Conservation (phyloP, 2,113 vertebrate genomes). For the Actinemys pallida region DNA sequence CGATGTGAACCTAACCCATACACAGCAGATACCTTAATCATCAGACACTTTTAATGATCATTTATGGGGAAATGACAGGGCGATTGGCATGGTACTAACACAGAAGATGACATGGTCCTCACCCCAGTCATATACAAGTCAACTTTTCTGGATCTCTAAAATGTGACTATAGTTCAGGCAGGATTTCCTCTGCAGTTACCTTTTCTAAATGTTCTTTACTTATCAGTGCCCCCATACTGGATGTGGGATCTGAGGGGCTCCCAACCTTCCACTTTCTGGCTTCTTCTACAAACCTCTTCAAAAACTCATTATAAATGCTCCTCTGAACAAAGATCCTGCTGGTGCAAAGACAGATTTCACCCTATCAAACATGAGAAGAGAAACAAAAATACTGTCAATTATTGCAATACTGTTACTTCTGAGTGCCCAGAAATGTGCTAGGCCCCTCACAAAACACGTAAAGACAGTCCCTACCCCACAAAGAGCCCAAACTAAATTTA, state of each 20-base stretch:
- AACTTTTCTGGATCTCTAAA: background rate
- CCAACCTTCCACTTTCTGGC: conserved; percentile 92
- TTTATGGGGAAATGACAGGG: background rate
- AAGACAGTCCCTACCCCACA: background rate
- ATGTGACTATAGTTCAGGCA: background rate
- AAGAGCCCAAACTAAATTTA: background rate
- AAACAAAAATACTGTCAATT: background rate
- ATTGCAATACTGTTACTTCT: background rate
- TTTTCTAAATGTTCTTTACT: conserved; percentile 95
- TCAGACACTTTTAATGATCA: background rate
- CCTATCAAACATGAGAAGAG: conserved; percentile 77
- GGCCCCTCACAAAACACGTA: background rate
- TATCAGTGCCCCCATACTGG: conserved; percentile 90
- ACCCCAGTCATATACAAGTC: background rate
- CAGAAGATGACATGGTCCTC: background rate
- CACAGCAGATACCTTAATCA: background rate
- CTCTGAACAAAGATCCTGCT: conserved; percentile 96
- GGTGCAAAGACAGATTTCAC: conserved; percentile 97
- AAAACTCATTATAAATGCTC: conserved; percentile 89
- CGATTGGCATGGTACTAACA: background rate
- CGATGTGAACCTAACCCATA: background rate
- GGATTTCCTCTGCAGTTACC: conserved; percentile 74
- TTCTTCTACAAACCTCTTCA: conserved; percentile 91
- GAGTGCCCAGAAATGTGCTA: background rate
- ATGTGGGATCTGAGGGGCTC: conserved; percentile 84